Percentiles rank a stretch among this genome's conserved stretches.
These are phyloP conservation scores for Macaria liturata DNA, from an alignment of 2,888 invertebrate species.

Conservation along the genomic window DNA sequence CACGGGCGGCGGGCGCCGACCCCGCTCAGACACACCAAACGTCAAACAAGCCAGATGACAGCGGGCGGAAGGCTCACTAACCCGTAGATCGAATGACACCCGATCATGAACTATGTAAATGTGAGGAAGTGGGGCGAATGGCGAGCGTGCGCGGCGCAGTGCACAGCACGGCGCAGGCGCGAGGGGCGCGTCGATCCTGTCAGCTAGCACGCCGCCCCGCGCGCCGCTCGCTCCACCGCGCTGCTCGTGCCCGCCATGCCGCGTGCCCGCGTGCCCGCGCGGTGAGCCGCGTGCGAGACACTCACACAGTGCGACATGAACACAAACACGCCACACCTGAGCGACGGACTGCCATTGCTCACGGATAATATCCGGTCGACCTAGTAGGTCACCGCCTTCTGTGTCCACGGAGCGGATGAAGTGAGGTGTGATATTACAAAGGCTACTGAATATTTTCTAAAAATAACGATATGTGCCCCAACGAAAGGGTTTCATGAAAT, in stretches of 20 bases:
- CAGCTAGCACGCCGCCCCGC: conserved; percentile 32
- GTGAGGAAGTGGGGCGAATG: conserved; percentile 23
- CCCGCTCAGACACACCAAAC: not conserved
- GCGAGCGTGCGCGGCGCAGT: conserved; percentile 40
- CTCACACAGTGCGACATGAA: too few species aligned
- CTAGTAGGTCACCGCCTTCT: conserved; percentile 2
- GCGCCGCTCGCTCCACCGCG: not conserved
- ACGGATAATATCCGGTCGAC: conserved; percentile 4
- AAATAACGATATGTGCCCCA: too few species aligned
- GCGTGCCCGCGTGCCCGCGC: not conserved
- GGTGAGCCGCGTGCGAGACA: too few species aligned
- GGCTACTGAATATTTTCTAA: too few species aligned
- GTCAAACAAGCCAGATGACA: conserved; percentile 21
- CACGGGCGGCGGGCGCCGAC: conserved; percentile 4
- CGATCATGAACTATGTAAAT: not conserved
- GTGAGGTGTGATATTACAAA: conserved; percentile 5
- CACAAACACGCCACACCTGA: too few species aligned
- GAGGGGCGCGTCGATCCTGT: conserved; percentile 30
- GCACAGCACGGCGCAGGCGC: conserved; percentile 35
- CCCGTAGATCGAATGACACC: conserved; percentile 22
- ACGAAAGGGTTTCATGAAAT: too few species aligned
- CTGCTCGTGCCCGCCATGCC: not conserved
- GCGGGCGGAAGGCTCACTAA: conserved; percentile 26
- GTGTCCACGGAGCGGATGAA: conserved; percentile 9
- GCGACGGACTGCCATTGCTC: not conserved